Evolutionary conservation across 2,113 vertebrate species (phyloP).

Genomic region (Meleagris gallopavo): DNA sequence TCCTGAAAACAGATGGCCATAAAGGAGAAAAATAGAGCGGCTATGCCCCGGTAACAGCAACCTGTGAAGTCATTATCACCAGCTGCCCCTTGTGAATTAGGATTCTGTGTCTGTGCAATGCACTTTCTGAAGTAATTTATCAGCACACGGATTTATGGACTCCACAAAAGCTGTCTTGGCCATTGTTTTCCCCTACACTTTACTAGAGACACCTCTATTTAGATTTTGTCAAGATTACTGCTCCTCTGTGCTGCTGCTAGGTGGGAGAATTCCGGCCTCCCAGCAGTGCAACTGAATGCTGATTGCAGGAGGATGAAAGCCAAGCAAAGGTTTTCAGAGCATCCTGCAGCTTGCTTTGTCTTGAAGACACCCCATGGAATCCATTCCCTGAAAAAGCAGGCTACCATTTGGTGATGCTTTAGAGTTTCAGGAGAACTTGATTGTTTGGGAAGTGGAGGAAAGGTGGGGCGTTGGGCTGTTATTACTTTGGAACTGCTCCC

Average conservation of each 20-base stretch:
- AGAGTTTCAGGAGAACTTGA: not conserved
- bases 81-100: constrained; percentile 2
- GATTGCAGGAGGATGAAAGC: not conserved
- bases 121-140: constrained; percentile 33
- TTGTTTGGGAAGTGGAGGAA: not conserved
- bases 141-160: constrained; percentile 41
- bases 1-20: constrained; percentile 25
- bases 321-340: not conserved
- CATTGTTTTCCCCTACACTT: constrained; percentile 40
- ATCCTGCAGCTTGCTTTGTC: not conserved
- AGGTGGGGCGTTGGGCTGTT: not conserved
- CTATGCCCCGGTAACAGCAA: constrained; percentile 2
- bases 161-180: not conserved
- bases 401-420: not conserved
- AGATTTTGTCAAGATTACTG: constrained; percentile 42
- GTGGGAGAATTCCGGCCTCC: not conserved
- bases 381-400: not conserved
- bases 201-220: constrained; percentile 49
- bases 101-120: not conserved
- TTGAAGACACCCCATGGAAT: not conserved
- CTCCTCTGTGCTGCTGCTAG: not conserved
- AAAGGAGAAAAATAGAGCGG: constrained; percentile 56
- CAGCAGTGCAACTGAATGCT: not conserved
- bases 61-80: constrained; percentile 51
- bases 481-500: not conserved